phyloP scores from a whole-genome alignment of 92 coral and sea anemone genomes.

The Parazoanthus swiftii region DNA sequence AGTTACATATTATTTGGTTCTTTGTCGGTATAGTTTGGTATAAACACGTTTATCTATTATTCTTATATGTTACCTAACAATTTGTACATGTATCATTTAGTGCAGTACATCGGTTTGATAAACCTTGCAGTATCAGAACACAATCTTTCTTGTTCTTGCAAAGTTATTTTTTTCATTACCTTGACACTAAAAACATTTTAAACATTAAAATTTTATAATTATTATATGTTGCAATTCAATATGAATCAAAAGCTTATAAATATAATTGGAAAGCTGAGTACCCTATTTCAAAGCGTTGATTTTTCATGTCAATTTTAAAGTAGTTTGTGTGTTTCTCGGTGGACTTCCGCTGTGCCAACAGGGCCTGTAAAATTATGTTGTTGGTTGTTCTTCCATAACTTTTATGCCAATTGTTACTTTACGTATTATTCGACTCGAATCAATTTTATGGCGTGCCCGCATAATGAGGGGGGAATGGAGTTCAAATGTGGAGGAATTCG shows the following conservation, averaged over 20 bases:
- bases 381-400: neutral
- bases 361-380: neutral
- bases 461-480: neutral
- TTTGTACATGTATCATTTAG: too few species aligned
- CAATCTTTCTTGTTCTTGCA: neutral
- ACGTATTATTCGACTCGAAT: neutral
- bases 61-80: neutral
- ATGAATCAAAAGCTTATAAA: neutral
- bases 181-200: neutral
- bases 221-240: neutral
- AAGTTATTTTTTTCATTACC: neutral
- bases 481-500: neutral
- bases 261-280: neutral
- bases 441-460: neutral
- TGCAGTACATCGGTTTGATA: neutral
- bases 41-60: too few species aligned
- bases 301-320: neutral
- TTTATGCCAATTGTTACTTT: too few species aligned
- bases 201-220: neutral
- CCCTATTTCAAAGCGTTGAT: neutral
- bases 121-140: conserved; percentile 1
- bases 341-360: neutral
- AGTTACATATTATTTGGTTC: too few species aligned
- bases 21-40: too few species aligned
- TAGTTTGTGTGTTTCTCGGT: neutral